These are phyloP conservation scores for Drosophila auraria DNA, from an alignment of 1,140 invertebrate genomes.

Conservation along the genomic window DNA sequence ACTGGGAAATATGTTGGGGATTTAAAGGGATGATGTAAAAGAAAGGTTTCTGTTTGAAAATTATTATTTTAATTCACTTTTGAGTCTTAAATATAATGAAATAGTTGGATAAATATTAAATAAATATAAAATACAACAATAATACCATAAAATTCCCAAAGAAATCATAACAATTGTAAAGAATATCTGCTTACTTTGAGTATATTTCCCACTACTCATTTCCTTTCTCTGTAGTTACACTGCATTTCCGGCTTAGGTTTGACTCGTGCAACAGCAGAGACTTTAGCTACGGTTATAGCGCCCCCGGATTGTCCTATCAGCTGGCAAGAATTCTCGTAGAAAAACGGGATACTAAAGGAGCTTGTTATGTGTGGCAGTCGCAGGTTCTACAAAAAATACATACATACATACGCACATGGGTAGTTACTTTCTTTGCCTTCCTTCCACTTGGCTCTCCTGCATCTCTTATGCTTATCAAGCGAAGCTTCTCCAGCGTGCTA, in stretches of 20 bases:
- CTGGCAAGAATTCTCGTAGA: slow-evolving; percentile 13
- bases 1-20: background rate
- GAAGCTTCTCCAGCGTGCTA: slow-evolving; percentile 39
- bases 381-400: slow-evolving; percentile 25
- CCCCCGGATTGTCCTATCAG: slow-evolving; percentile 59
- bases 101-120: no score
- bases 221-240: slow-evolving; percentile 18
- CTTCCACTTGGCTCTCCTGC: slow-evolving; percentile 5
- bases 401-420: slow-evolving; percentile 16
- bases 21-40: background rate
- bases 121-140: background rate
- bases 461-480: slow-evolving; percentile 69
- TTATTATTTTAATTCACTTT: background rate
- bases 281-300: slow-evolving; percentile 59
- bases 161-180: background rate
- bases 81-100: background rate
- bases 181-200: no score
- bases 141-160: background rate
- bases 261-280: slow-evolving; percentile 37
- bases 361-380: slow-evolving; percentile 67
- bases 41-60: background rate
- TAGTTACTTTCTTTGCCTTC: background rate
- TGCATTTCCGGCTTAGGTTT: slow-evolving; percentile 59
- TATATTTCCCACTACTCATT: no score
- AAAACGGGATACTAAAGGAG: slow-evolving; percentile 33